These are phyloP conservation scores for Sebastes steindachneri DNA, from an alignment of 2,797 vertebrate species.

Conservation along the genomic window DNA sequence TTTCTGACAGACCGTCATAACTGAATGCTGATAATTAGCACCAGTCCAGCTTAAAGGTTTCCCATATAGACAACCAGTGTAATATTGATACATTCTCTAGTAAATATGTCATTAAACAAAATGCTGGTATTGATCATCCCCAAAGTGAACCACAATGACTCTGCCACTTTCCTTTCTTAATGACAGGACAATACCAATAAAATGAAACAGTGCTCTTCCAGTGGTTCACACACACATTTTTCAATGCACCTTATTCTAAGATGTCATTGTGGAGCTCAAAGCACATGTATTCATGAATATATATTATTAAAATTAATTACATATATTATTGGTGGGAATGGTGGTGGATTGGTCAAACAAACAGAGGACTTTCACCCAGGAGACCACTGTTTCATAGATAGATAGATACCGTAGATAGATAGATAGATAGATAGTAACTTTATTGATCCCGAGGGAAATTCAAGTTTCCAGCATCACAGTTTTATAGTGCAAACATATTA, in stretches of 20 bases:
- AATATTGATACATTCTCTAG: neutral
- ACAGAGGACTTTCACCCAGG: too few relatives aligned
- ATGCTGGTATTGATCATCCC: neutral
- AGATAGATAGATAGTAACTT: too few relatives aligned
- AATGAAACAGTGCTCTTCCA: neutral
- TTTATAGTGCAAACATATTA: too few relatives aligned
- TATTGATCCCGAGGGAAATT: too few relatives aligned
- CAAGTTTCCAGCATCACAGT: too few relatives aligned
- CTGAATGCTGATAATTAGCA: neutral
- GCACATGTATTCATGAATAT: neutral
- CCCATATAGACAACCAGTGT: neutral
- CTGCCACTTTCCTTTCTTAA: neutral
- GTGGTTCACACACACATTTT: neutral
- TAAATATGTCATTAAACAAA: neutral
- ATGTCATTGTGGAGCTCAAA: neutral
- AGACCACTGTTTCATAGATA: too few relatives aligned
- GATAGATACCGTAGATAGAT: too few relatives aligned
- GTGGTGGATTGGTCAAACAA: too few relatives aligned
- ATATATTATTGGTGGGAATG: too few relatives aligned
- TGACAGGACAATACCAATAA: neutral
- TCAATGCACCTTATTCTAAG: neutral
- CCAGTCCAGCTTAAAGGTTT: neutral
- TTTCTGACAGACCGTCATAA: neutral
- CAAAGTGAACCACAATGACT: neutral
- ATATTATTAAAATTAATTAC: too few relatives aligned